phyloP scores from a whole-genome alignment of 2,888 invertebrate species.

The Tenthredo mesomela region DNA sequence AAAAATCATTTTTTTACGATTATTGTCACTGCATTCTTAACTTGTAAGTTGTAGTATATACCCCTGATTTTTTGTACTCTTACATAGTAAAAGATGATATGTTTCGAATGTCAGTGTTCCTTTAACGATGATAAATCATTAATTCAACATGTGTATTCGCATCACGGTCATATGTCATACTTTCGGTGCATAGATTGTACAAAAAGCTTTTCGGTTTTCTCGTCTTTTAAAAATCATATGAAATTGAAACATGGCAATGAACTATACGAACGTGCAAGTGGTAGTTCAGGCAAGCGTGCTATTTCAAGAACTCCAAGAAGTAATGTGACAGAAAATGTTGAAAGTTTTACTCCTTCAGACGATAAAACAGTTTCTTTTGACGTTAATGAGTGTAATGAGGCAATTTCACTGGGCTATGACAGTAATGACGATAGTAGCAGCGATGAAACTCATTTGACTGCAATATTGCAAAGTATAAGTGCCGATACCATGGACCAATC shows the following conservation, averaged over 20 bases:
- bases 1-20: neutral
- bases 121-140: slow-evolving; percentile 1
- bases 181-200: slow-evolving; percentile 7
- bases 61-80: neutral
- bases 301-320: neutral
- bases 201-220: slow-evolving; percentile 19
- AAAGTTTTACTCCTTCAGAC: neutral
- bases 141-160: slow-evolving; percentile 13
- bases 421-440: neutral
- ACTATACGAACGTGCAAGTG: neutral
- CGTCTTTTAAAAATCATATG: slow-evolving; percentile 21
- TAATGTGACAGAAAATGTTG: neutral
- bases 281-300: slow-evolving; percentile 21
- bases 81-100: slow-evolving; percentile 20
- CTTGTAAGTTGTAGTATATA: neutral
- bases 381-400: neutral
- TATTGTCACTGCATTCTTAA: neutral
- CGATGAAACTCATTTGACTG: slow-evolving; percentile 12
- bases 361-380: neutral
- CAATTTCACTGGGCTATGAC: neutral
- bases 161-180: slow-evolving; percentile 23
- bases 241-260: slow-evolving; percentile 16
- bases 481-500: slow-evolving; percentile 14
- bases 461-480: slow-evolving; percentile 12
- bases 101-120: slow-evolving; percentile 14